Conservation (phyloP, 1,140 invertebrate species). For the Aphelinus certus region DNA sequence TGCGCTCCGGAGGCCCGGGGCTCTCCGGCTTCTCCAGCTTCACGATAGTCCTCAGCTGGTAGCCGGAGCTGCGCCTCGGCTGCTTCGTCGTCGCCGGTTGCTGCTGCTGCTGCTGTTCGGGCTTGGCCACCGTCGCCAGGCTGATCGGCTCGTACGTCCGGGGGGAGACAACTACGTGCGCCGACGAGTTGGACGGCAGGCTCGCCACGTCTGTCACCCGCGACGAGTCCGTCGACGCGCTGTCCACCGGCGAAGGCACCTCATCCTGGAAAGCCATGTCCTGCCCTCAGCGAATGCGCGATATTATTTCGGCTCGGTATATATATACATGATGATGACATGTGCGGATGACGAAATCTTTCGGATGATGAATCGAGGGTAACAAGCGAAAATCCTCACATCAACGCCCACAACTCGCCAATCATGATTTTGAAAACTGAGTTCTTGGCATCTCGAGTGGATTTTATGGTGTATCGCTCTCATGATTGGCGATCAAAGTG, state of each 20-base stretch:
- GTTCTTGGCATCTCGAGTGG: no score
- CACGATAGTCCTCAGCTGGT: not conserved
- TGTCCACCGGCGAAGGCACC: slow-evolving; percentile 46
- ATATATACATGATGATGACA: not conserved
- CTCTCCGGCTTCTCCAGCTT: slow-evolving; percentile 15
- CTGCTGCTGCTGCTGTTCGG: not conserved
- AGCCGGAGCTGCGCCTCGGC: not conserved
- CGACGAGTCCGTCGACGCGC: slow-evolving; percentile 51
- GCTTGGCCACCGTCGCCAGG: not conserved
- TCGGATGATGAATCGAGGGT: no score
- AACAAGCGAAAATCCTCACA: no score
- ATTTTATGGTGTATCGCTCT: no score
- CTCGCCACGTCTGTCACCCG: slow-evolving; percentile 15
- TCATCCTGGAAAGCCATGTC: slow-evolving; percentile 49
- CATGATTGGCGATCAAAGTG: no score
- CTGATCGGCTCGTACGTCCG: slow-evolving; percentile 24
- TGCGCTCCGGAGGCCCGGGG: slow-evolving; percentile 2
- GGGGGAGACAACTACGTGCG: slow-evolving; percentile 21
- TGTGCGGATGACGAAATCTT: no score
- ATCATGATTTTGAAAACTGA: no score
- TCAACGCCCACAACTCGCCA: no score
- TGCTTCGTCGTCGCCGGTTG: not conserved
- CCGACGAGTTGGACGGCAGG: not conserved
- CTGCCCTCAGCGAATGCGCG: no score
- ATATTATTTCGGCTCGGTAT: no score